Percentiles rank a stretch among this genome's conserved stretches.
Conservation (phyloP, 2,888 invertebrate species). For the Carcina quercana region DNA sequence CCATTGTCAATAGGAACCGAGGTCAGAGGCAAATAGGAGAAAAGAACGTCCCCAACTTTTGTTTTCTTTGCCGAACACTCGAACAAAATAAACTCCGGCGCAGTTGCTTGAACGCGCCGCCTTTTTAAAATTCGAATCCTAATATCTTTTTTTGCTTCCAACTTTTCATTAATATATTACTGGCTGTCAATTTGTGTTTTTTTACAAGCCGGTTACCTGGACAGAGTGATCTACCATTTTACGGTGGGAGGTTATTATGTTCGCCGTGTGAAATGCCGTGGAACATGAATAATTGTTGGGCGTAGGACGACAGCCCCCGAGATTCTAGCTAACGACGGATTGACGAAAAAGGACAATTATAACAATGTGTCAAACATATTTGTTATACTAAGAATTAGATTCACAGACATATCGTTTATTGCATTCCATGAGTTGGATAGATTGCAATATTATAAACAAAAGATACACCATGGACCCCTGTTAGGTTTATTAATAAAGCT, state of each 20-base stretch:
- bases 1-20: slow-evolving; percentile 69
- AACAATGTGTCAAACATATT: slow-evolving; percentile 2
- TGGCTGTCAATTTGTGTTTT: slow-evolving; percentile 57
- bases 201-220: slow-evolving; percentile 42
- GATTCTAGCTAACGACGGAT: slow-evolving; percentile 16
- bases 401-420: too few relatives aligned
- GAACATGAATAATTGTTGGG: slow-evolving; percentile 30
- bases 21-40: slow-evolving; percentile 71
- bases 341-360: slow-evolving; percentile 11
- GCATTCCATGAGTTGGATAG: too few relatives aligned
- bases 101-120: slow-evolving; percentile 64
- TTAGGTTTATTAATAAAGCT: too few relatives aligned
- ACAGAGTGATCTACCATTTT: slow-evolving; percentile 42
- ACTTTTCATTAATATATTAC: slow-evolving; percentile 72
- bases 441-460: too few relatives aligned
- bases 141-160: slow-evolving; percentile 54
- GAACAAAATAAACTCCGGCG: slow-evolving; percentile 63
- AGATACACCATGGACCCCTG: too few relatives aligned
- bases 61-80: slow-evolving; percentile 64
- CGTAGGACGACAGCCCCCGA: slow-evolving; percentile 17
- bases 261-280: slow-evolving; percentile 35
- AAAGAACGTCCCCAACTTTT: slow-evolving; percentile 57
- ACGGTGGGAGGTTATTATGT: slow-evolving; percentile 40
- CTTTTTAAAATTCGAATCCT: slow-evolving; percentile 60
- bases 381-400: background rate